Base-by-base conservation (phyloP, 2,888 invertebrate species). In the Cyclophora albipunctata region DNA sequence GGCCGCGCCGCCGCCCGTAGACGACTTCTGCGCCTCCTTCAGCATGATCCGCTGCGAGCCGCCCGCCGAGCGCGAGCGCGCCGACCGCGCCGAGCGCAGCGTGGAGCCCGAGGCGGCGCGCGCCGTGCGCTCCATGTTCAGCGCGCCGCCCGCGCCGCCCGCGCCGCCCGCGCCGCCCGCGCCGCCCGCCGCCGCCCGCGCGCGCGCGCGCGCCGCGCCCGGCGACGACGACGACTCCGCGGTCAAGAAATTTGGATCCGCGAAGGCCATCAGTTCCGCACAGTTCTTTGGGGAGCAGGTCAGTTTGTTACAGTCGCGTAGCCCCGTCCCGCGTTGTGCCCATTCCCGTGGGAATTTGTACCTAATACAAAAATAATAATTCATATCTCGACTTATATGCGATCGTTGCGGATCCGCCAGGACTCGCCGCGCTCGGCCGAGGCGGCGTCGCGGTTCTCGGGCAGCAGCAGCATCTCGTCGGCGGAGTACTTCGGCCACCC, bases 231-330 rank as follows among this genome's bases (percentile, higher is more conserved):
- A 93, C 45, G 94, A 94, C 64, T 93, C 94, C 54, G 97, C 97
- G 34, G 96, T 96, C 78, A 96, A 96, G 84, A 99, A 99, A 88
- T 99, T 99, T 79, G 98, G 97, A 47, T 93, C 94, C 66, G 98
- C 99, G 3, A 99, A 99, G 83, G 96, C 98, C 7, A 99, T 99
- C 72, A 98, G 98, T 52, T 99, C 99, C 0, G 97, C 98, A 73
- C 98, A 98, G 89, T 98, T 93, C 90, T 99, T 99, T 79, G 95
- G 95, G 4, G 95, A 94, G 66, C 91, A 91, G 75, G 85, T 83
- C 63, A 85, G 89, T 59, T 58, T 73, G 41, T 74, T 20, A 20
- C 20, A 20, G 20, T 20, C 84, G 89, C 40, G 90, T 90, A 64
- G 83, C 90, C 46, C 1, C 20, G 20, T 20, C 20, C 20, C 20